Evolutionary conservation across 92 coral and sea anemone genomes (phyloP).

Genomic region (Scolanthus callimorphus): DNA sequence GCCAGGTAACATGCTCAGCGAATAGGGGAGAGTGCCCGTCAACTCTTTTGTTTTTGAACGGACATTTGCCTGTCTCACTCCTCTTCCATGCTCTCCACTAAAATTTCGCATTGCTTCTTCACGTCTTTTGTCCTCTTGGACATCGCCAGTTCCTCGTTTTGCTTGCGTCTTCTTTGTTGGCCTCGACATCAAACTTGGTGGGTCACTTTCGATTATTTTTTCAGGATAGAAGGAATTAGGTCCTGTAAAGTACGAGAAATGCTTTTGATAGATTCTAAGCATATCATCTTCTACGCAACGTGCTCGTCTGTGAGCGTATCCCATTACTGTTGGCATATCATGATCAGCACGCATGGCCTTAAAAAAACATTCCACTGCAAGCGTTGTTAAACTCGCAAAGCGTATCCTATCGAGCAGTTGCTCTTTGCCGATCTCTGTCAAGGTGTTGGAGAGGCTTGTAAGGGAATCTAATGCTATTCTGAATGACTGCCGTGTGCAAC

Average conservation of each 20-base stretch:
- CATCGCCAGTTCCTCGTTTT: conserved; percentile 32
- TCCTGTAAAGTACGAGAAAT: conserved; percentile 41
- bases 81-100: too few species aligned
- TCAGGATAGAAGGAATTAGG: conserved; percentile 13
- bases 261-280: conserved; percentile 41
- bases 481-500: conserved; percentile 23
- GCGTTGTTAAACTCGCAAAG: conserved; percentile 21
- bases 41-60: conserved; percentile 47
- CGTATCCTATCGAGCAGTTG: conserved; percentile 12
- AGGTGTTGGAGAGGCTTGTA: conserved; percentile 11
- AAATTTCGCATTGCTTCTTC: conserved; percentile 6
- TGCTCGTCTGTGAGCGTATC: conserved; percentile 24
- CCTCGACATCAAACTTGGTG: conserved; percentile 1
- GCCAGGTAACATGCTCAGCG: conserved; percentile 30
- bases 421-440: conserved; percentile 22
- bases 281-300: conserved; percentile 39
- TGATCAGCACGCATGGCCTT: conserved; percentile 2
- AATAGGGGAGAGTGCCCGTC: conserved; percentile 50
- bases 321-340: conserved; percentile 1
- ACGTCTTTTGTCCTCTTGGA: conserved; percentile 32
- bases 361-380: conserved; percentile 4
- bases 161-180: conserved; percentile 26
- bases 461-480: conserved; percentile 16
- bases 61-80: conserved; percentile 50
- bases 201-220: not conserved